phyloP scores from a whole-genome alignment of 37 sponge, comb jelly and placozoan species.

The Ianthella basta region DNA sequence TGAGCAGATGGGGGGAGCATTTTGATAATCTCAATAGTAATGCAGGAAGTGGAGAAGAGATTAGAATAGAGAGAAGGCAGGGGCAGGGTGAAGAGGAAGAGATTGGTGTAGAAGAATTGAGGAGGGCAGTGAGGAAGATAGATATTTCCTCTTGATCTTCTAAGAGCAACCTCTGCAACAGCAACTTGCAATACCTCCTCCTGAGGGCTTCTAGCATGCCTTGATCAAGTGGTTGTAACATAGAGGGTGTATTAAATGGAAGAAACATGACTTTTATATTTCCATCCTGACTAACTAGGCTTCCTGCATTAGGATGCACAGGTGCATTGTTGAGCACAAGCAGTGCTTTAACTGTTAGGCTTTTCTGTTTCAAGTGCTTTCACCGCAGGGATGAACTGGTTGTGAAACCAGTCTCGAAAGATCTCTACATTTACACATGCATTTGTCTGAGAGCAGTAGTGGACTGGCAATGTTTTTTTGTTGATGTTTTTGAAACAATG shows the following conservation, averaged over 20 bases:
- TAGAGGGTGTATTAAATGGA: slow-evolving; percentile 42
- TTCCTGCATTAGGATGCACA: slow-evolving; percentile 49
- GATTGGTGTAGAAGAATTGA: no score
- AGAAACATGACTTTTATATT: slow-evolving; percentile 46
- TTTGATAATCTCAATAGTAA: no score
- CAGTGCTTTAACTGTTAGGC: slow-evolving; percentile 29
- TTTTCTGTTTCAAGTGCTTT: slow-evolving; percentile 30
- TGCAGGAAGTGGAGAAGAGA: no score
- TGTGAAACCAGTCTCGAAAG: slow-evolving; percentile 45
- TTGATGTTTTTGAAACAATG: slow-evolving; percentile 52
- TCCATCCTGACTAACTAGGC: slow-evolving; percentile 30
- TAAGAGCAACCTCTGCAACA: slow-evolving; percentile 23
- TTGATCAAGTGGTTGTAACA: slow-evolving; percentile 60
- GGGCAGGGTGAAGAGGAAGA: no score
- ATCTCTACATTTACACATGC: slow-evolving; percentile 50
- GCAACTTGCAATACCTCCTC: slow-evolving; percentile 31
- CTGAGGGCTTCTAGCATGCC: slow-evolving; percentile 57
- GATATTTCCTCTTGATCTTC: slow-evolving; percentile 4
- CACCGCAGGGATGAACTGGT: slow-evolving; percentile 38
- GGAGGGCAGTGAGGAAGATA: no score
- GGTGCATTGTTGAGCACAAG: slow-evolving; percentile 63
- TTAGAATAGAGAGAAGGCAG: no score
- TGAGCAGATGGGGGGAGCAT: no score
- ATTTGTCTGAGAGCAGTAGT: slow-evolving; percentile 48
- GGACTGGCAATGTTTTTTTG: slow-evolving; percentile 35